Percentiles rank a stretch among this genome's conserved stretches.
Evolutionary conservation across 2,888 invertebrate genomes (phyloP).

Genomic region (Leptopterna dolabrata): DNA sequence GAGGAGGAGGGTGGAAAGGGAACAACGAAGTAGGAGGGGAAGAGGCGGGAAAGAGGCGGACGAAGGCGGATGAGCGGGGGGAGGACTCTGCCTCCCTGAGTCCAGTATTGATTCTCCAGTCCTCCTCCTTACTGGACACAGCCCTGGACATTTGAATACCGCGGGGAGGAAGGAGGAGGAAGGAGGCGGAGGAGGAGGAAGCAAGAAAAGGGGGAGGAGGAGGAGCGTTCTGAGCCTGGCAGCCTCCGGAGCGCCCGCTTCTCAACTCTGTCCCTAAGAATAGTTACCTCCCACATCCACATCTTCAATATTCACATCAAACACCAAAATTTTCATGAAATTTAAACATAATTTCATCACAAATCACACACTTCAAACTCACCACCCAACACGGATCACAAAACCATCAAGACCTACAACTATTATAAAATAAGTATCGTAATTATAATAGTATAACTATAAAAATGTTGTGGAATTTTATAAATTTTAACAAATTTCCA

Average conservation of each 20-base stretch:
- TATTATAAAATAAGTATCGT: too few relatives aligned
- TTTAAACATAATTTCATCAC: background rate
- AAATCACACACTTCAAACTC: background rate
- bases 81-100: slow-evolving; percentile 48
- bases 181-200: background rate
- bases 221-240: slow-evolving; percentile 36
- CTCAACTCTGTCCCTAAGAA: slow-evolving; percentile 39
- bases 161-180: background rate
- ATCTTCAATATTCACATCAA: background rate
- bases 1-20: slow-evolving; percentile 25
- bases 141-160: slow-evolving; percentile 57
- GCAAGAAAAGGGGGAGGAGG: background rate
- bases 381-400: too few relatives aligned
- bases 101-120: slow-evolving; percentile 56
- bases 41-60: background rate
- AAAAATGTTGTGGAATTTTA: too few relatives aligned
- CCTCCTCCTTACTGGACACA: slow-evolving; percentile 56
- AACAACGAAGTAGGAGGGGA: background rate
- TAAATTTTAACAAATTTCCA: too few relatives aligned
- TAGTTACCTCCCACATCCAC: background rate
- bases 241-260: slow-evolving; percentile 26
- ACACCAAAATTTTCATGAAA: background rate
- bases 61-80: background rate
- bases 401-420: too few relatives aligned
- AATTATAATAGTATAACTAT: too few relatives aligned